Evolutionary conservation across 1,140 invertebrate species (phyloP), one percentile per base, ranked within the genome.

Genomic region (Panagrolaimus sp.): DNA sequence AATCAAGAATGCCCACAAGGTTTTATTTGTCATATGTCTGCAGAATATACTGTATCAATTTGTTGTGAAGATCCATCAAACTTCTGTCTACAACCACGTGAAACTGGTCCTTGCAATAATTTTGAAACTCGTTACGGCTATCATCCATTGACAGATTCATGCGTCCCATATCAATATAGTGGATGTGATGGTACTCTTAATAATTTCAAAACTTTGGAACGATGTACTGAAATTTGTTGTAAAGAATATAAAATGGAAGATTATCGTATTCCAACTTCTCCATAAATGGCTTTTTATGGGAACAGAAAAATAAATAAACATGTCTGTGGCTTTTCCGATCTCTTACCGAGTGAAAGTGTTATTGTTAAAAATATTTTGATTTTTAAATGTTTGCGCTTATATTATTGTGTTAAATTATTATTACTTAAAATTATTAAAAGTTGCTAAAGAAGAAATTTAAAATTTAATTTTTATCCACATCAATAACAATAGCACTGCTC

Each of bases 151-250:
- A 84, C 82, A 4, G 76, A 79, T 16, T 74, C 75, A 9, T 86
- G 85, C 72, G 78, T 84, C 16, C 67, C 67, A 16, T 83, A 84
- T 65, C 71, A 75, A 53, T 83, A 79, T 68, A 89, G 89, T 9
- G 90, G 91, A 5, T 92, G 90, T 76, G 89, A 87, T 20, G 90
- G 90, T 4, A 91, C 91, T 79, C 85, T 87, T 51, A 92, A 92
- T 79, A 91, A 91, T 80, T 95, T 92, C 27, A 69, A 70, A 16
- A 73, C 74, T 5, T 63, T 82, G 5, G 72, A 81, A 70, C 68
- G 73, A 48, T 78, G 79, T 65, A 81, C 79, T n/a, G 68, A 81
- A 69, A 81, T 81, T 53, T 81, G 79, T 63, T 81, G 79, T 62
- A 74, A 79, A 46, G 79, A 81, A 64, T 81, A 72, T 65, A 72